Conservation (phyloP, 1,140 invertebrate species). For the Pseudachorutes palmiensis region DNA sequence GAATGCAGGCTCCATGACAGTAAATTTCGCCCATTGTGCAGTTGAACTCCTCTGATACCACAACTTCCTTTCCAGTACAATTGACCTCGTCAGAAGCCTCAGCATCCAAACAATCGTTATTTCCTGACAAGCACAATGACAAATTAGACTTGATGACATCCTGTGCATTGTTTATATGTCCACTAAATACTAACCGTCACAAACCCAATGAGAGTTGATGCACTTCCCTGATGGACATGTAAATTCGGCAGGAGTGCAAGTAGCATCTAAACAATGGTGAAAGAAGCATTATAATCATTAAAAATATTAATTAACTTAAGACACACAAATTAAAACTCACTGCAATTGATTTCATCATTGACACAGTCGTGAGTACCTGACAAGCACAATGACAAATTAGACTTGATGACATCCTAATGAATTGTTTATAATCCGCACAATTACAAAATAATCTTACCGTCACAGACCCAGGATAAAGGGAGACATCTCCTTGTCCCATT, state of each 20-base stretch:
- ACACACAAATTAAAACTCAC: constrained; percentile 56
- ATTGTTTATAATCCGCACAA: too few relatives aligned
- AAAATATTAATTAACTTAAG: too few relatives aligned
- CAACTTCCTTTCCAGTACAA: constrained; percentile 61
- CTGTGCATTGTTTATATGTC: too few relatives aligned
- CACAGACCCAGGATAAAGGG: constrained; percentile 83
- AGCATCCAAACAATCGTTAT: constrained; percentile 34
- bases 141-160: neutral
- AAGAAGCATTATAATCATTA: constrained; percentile 12
- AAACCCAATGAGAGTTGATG: constrained; percentile 76
- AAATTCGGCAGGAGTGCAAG: constrained; percentile 78
- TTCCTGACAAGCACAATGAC: constrained; percentile 13
- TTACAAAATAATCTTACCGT: too few relatives aligned
- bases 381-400: neutral
- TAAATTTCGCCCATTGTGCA: constrained; percentile 33
- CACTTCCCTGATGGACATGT: constrained; percentile 80
- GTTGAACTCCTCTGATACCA: constrained; percentile 62
- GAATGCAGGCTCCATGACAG: constrained; percentile 63
- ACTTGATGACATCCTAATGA: too few relatives aligned
- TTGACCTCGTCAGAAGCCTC: constrained; percentile 62
- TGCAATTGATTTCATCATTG: constrained; percentile 81
- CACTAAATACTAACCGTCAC: constrained; percentile 53
- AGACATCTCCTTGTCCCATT: constrained; percentile 71
- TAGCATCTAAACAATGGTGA: constrained; percentile 57
- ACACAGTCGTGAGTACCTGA: constrained; percentile 64